phyloP scores from a whole-genome alignment of 2,888 invertebrate species.

The Bugulina stolonifera region DNA sequence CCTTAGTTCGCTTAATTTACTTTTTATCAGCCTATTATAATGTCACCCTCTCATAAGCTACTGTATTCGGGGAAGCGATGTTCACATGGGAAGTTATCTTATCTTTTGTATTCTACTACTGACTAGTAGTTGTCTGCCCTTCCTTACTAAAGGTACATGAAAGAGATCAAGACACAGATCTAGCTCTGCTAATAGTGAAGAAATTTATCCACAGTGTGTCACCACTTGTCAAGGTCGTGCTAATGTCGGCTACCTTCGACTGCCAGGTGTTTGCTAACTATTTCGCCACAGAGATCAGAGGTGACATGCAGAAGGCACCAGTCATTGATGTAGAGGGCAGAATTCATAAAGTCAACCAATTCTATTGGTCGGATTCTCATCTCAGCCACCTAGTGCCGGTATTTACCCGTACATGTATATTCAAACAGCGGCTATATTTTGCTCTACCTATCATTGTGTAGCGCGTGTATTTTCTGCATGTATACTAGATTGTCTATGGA shows the following conservation, averaged over 20 bases:
- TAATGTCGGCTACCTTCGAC: conserved; percentile 93
- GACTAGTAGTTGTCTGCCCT: conserved; percentile 24
- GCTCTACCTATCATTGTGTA: no score
- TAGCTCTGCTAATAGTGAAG: conserved; percentile 74
- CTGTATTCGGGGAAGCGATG: no score
- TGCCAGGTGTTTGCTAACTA: conserved; percentile 67
- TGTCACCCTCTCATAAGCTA: no score
- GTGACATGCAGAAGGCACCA: conserved; percentile 44
- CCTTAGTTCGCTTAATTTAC: no score
- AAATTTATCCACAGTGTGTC: conserved; percentile 59
- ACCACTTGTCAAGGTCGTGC: conserved; percentile 58
- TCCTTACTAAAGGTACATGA: conserved; percentile 69
- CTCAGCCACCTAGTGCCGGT: not conserved
- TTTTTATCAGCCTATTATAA: no score
- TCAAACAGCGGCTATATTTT: no score
- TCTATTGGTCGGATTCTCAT: conserved; percentile 43
- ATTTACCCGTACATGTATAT: no score
- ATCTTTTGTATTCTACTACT: no score
- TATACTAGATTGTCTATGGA: no score
- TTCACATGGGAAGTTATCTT: no score
- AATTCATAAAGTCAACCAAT: conserved; percentile 44
- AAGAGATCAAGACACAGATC: conserved; percentile 84
- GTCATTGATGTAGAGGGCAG: conserved; percentile 45
- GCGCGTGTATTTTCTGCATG: no score
- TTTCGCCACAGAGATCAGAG: conserved; percentile 56